Evolutionary conservation across 2,113 vertebrate genomes (phyloP).

Genomic region (Ranitomeya imitator): DNA sequence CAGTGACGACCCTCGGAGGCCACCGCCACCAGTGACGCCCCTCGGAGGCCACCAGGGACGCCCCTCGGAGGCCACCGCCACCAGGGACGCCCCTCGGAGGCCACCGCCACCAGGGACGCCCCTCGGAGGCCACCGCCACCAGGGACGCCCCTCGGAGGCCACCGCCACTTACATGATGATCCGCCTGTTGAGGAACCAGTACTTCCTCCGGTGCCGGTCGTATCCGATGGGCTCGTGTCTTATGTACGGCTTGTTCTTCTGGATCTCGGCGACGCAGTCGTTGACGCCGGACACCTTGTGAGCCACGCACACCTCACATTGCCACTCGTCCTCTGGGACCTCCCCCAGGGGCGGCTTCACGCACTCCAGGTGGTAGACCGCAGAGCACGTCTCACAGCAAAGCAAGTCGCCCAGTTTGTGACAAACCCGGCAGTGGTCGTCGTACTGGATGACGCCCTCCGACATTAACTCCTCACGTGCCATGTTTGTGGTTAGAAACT

Average conservation of each 20-base stretch:
- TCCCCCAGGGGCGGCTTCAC: slow-evolving; percentile 92
- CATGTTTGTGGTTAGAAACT: slow-evolving; percentile 97
- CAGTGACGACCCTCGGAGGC: no score
- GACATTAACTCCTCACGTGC: slow-evolving; percentile 97
- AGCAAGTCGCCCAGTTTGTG: slow-evolving; percentile 97
- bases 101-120: no score
- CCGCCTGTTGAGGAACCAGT: slow-evolving; percentile 96
- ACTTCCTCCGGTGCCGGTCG: slow-evolving; percentile 93
- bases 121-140: no score
- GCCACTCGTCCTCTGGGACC: slow-evolving; percentile 98
- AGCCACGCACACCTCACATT: slow-evolving; percentile 96
- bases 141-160: no score
- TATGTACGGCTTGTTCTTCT: slow-evolving; percentile 94
- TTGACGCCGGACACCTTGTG: slow-evolving; percentile 94
- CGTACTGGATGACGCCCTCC: slow-evolving; percentile 93
- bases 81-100: no score
- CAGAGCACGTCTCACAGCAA: slow-evolving; percentile 96
- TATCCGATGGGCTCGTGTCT: slow-evolving; percentile 95
- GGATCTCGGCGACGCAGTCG: slow-evolving; percentile 93
- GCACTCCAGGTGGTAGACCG: slow-evolving; percentile 96
- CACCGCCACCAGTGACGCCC: no score
- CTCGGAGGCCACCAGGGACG: no score
- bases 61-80: no score
- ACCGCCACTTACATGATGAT: slow-evolving; percentile 89
- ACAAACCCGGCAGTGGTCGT: slow-evolving; percentile 96